These are phyloP conservation scores for Scolopax mira DNA, from an alignment of 2,113 vertebrate species.

Conservation along the genomic window DNA sequence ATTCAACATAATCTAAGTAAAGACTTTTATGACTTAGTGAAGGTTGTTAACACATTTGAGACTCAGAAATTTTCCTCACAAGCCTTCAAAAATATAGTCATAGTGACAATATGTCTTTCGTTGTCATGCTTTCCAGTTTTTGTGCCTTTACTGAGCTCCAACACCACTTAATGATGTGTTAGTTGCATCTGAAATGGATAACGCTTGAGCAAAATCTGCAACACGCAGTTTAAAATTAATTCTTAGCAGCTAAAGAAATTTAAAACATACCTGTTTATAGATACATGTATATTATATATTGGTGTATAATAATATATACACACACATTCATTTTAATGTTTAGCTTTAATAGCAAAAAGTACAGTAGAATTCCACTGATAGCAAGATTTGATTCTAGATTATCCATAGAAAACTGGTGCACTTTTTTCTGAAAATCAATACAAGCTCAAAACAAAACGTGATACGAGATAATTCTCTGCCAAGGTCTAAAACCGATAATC, in stretches of 20 bases:
- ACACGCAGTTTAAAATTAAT: neutral
- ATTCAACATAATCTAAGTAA: neutral
- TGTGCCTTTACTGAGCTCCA: neutral
- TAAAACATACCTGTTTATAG: neutral
- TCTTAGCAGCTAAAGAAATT: neutral
- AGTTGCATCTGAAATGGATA: neutral
- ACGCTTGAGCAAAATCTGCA: neutral
- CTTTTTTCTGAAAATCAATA: constrained; percentile 22
- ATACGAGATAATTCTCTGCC: constrained; percentile 5
- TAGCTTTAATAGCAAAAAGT: constrained; percentile 61
- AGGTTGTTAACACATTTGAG: neutral
- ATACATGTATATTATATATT: neutral
- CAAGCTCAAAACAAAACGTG: constrained; percentile 28
- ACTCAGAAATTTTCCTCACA: neutral
- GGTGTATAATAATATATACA: constrained; percentile 50
- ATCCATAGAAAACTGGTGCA: constrained; percentile 43
- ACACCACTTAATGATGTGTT: neutral
- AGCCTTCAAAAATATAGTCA: neutral
- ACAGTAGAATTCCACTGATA: constrained; percentile 34
- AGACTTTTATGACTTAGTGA: neutral
- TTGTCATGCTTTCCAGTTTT: neutral
- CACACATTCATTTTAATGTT: constrained; percentile 10
- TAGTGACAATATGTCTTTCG: neutral
- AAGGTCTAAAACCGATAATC: neutral
- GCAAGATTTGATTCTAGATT: constrained; percentile 55